Evolutionary conservation across 2,888 invertebrate species (phyloP), one percentile per base, ranked within the genome.

Genomic region (Hypsopygia costalis): DNA sequence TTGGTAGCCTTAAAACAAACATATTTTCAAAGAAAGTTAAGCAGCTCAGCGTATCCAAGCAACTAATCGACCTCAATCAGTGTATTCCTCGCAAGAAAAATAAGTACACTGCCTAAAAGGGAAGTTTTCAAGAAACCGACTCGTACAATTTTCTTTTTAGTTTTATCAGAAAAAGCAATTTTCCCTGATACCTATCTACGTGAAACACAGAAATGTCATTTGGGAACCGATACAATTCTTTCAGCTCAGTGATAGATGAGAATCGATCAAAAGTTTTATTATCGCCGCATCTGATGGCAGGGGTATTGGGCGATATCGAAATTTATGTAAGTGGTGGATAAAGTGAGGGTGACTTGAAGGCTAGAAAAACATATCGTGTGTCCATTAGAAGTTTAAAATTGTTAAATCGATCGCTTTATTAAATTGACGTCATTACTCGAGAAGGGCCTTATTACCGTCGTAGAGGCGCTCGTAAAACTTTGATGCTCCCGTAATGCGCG

Each of bases 261-360:
- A 67, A 64, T 54, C 60, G 65, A 71, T 71, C 50, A 51, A 63
- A 71, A 71, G 62, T 69, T 71, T 68, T 25, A 25, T 51, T 63
- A 63, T 65, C 30, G 36, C 6, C 30, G 4, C 16, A 25, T 25
- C 25, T 25, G 1, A 25, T 25, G 25, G 16, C 16, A 4, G 3
- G n/a, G 6, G 1, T 25, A 7, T 25, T 25, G 7, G 25, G 4
- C 16, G 6, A 25, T 25, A 7, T 6, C 6, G n/a, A 25, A 25
- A 6, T 25, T 25, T 25, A 8, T 25, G 7, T 25, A 25, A 25
- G 25, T n/a, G 6, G 25, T 6, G 3, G 8, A 25, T n/a, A 25
- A 6, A 25, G n/a, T n/a, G 11, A 11, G 3, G 6, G 7, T 11
- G 31, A 31, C 25, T 8, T 25, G 25, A 6, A 5, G n/a, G n/a